Evolutionary conservation across 1,140 invertebrate species (phyloP), one percentile per base, ranked within the genome.

Genomic region (Meloidogyne exigua): DNA sequence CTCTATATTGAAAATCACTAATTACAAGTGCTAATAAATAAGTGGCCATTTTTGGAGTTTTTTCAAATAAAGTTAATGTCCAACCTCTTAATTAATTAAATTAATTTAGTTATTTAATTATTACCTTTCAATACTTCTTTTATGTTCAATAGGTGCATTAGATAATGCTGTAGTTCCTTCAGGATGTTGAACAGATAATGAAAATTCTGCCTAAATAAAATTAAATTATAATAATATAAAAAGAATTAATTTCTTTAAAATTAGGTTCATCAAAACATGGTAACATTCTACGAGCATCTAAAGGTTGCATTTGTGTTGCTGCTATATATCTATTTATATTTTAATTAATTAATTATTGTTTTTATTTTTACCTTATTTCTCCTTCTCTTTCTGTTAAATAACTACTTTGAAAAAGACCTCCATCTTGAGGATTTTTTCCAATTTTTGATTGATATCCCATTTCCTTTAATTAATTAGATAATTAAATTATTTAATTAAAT

Each of bases 31-130:
- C 88, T 7, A 89, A 71, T 2, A 89, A 80, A 72, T 89, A 89
- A 3, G 88, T 88, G 0, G 88, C 88, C 88, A 89, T 89, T 57
- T 83, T 82, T n/a, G 81, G 81, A 0, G 81, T 83, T 44, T 44
- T 44, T 65, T 80, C 68, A 21, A 82, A 83, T 44, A 65, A 36
- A 32, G 66, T 81, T n/a, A 36, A 11, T 11, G 28, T 72, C 73
- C 79, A 76, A 21, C 62, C 49, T 36, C 71, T 81, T 18, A 21
- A 75, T 71, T 7, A 15, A 26, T 13, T 98, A 84, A 96, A 98
- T 95, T 98, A 90, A 70, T 23, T 15, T 25, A 65, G 12, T 25
- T 44, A 21, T 3, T 12, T 18, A 25, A 72, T 70, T n/a, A 36
- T 25, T 25, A 75, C 66, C 73, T 23, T 68, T 68, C 75, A 26